Percentiles rank a stretch among this genome's conserved stretches.
phyloP scores from a whole-genome alignment of 1,140 invertebrate genomes.

The Musca vetustissima region DNA sequence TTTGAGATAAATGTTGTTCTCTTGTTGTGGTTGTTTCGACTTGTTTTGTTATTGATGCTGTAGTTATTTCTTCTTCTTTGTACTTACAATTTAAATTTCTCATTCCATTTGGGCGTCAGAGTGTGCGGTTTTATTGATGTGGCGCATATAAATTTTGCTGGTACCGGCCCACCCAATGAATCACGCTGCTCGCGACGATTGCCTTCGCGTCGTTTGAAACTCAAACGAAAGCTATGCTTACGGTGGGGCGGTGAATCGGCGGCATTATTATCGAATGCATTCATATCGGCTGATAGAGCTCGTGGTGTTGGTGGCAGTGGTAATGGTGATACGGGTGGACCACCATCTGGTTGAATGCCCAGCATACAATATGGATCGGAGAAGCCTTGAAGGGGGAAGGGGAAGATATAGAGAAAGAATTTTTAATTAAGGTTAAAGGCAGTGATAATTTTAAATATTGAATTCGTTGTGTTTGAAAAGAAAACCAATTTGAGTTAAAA shows the following conservation, averaged over 20 bases:
- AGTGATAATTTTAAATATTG: too few relatives aligned
- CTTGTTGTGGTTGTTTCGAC: too few relatives aligned
- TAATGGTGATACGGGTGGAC: slow-evolving; percentile 62
- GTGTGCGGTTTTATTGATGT: slow-evolving; percentile 90
- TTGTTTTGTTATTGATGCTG: too few relatives aligned
- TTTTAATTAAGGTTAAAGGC: too few relatives aligned
- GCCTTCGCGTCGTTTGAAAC: slow-evolving; percentile 79
- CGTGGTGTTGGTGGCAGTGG: slow-evolving; percentile 62
- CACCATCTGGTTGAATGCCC: slow-evolving; percentile 75
- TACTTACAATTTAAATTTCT: slow-evolving; percentile 95
- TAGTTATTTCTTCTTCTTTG: too few relatives aligned
- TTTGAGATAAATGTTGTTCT: too few relatives aligned
- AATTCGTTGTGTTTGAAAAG: too few relatives aligned
- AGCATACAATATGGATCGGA: slow-evolving; percentile 97
- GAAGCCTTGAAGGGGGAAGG: slow-evolving; percentile 74
- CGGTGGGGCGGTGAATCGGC: slow-evolving; percentile 61
- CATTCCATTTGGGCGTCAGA: slow-evolving; percentile 92
- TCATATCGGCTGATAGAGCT: slow-evolving; percentile 57
- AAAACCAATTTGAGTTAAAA: too few relatives aligned
- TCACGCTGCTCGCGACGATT: slow-evolving; percentile 70
- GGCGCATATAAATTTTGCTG: slow-evolving; percentile 90
- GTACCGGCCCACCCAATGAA: slow-evolving; percentile 73
- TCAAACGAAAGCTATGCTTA: slow-evolving; percentile 80
- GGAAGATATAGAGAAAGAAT: too few relatives aligned
- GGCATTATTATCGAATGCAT: slow-evolving; percentile 57